Percentiles rank a stretch among this genome's conserved stretches.
Conservation (phyloP, 2,797 vertebrate genomes). For the Euthynnus affinis region DNA sequence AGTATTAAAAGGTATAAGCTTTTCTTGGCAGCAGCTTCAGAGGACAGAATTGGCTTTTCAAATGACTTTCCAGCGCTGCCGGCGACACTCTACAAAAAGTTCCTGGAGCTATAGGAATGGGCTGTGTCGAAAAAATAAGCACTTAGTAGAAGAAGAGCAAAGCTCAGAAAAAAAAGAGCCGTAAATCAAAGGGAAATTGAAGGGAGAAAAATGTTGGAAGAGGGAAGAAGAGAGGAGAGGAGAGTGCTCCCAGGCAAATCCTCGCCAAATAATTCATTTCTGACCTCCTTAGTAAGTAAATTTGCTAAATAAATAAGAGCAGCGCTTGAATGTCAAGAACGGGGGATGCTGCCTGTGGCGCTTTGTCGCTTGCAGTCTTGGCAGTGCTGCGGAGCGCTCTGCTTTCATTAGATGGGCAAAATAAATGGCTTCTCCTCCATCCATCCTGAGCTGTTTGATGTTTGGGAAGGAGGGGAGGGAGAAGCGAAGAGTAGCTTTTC, state of each 20-base stretch:
- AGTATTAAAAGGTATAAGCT: conserved; percentile 83
- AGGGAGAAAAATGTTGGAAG: conserved; percentile 79
- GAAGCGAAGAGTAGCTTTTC: conserved; percentile 74
- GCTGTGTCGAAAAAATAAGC: conserved; percentile 80
- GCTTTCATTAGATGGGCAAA: conserved; percentile 86
- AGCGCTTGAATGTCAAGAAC: conserved; percentile 86
- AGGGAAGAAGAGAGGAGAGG: conserved; percentile 73
- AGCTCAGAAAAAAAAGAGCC: conserved; percentile 64
- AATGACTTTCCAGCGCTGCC: conserved; percentile 81
- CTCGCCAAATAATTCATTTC: conserved; percentile 88
- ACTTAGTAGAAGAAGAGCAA: conserved; percentile 80
- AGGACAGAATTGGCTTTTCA: conserved; percentile 82
- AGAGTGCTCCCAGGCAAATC: conserved; percentile 85
- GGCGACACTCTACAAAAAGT: conserved; percentile 82
- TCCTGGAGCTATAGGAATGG: conserved; percentile 82
- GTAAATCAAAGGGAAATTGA: conserved; percentile 85
- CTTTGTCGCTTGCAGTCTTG: conserved; percentile 83
- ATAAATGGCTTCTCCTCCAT: conserved; percentile 85
- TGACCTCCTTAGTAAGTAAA: conserved; percentile 90
- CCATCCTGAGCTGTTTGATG: conserved; percentile 84
- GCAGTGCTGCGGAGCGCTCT: conserved; percentile 73
- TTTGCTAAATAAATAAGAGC: conserved; percentile 90
- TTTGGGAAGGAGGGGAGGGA: conserved; percentile 67
- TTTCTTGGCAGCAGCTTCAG: conserved; percentile 81
- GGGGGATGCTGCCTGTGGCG: conserved; percentile 80